phyloP scores from a whole-genome alignment of 2,888 invertebrate species.

The Capitulum mitella region DNA sequence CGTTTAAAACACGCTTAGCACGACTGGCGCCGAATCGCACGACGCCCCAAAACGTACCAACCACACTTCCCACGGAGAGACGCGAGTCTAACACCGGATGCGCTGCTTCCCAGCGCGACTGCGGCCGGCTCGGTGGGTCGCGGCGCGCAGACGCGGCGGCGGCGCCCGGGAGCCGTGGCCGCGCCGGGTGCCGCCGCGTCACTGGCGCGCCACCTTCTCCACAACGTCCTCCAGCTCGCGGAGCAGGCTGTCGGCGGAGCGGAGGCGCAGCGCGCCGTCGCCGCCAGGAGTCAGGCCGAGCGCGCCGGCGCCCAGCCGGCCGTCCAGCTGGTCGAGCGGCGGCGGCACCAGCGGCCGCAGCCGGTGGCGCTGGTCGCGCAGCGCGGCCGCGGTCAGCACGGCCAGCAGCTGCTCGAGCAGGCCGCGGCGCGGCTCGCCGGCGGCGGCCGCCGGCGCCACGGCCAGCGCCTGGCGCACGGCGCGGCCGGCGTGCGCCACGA shows the following conservation, averaged over 20 bases:
- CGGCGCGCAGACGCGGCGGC: too few relatives aligned
- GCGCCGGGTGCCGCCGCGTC: too few relatives aligned
- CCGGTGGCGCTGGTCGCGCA: background rate
- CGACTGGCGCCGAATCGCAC: too few relatives aligned
- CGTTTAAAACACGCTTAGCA: too few relatives aligned
- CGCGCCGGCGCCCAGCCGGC: background rate
- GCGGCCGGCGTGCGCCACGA: background rate
- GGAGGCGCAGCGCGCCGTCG: background rate
- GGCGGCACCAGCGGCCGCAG: slow-evolving; percentile 3
- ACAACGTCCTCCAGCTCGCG: background rate
- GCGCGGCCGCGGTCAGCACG: slow-evolving; percentile 2
- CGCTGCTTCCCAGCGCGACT: too few relatives aligned
- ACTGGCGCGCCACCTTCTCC: too few relatives aligned
- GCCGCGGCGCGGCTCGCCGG: background rate
- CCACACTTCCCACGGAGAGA: too few relatives aligned
- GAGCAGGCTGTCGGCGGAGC: background rate
- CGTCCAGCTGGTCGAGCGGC: background rate
- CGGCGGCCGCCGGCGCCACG: background rate
- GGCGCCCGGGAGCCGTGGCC: too few relatives aligned
- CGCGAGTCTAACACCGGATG: too few relatives aligned
- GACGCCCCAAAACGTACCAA: too few relatives aligned
- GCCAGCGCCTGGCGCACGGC: slow-evolving; percentile 14
- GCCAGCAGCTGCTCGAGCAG: slow-evolving; percentile 4
- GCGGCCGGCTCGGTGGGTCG: too few relatives aligned
- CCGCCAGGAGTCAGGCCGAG: background rate